Conservation (phyloP, 2,888 invertebrate species). For the Stenodema calcarata region DNA sequence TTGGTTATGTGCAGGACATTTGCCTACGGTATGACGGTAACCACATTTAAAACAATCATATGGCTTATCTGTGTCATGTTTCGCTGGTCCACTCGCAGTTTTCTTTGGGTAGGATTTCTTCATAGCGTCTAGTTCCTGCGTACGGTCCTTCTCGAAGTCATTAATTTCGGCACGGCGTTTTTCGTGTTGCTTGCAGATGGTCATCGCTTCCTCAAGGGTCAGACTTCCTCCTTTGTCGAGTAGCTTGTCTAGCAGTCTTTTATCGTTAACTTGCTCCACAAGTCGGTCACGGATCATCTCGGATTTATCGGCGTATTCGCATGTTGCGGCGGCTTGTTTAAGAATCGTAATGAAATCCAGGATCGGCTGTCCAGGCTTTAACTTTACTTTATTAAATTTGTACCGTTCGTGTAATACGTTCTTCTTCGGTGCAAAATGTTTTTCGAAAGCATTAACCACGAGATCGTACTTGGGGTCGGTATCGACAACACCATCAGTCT, state of each 20-base stretch:
- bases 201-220: background rate
- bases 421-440: background rate
- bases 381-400: background rate
- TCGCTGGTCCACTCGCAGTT: too few relatives aligned
- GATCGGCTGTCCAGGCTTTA: background rate
- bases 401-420: background rate
- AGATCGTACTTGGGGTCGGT: background rate
- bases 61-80: too few relatives aligned
- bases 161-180: too few relatives aligned
- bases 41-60: too few relatives aligned
- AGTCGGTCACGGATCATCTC: conserved; percentile 1
- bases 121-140: too few relatives aligned
- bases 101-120: too few relatives aligned
- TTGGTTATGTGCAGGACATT: too few relatives aligned
- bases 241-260: background rate
- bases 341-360: background rate
- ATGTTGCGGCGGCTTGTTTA: background rate
- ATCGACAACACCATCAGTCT: too few relatives aligned
- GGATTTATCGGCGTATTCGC: background rate
- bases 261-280: background rate
- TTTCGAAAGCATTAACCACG: background rate
- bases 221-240: background rate
- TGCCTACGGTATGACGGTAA: too few relatives aligned
- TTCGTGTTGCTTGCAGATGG: background rate
- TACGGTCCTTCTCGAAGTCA: too few relatives aligned